Conservation (phyloP, 2,113 vertebrate species). For the Cercopithecus mona region DNA sequence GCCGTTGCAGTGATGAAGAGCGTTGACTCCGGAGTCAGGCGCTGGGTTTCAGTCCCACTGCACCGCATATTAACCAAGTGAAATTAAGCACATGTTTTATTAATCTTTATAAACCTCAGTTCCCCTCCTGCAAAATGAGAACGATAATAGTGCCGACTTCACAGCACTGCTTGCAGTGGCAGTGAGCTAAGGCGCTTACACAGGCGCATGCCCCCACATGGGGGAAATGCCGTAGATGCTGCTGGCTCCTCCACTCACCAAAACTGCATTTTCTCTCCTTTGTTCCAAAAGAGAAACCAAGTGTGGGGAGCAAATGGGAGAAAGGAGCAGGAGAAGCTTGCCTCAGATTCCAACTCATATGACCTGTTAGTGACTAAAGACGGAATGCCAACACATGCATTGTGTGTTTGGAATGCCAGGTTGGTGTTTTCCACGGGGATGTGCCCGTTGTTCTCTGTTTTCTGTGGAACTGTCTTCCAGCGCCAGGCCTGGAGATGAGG, state of each 20-base stretch:
- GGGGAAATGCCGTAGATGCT: background rate
- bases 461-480: background rate
- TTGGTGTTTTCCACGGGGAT: background rate
- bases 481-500: no score
- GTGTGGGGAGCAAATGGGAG: background rate
- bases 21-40: background rate
- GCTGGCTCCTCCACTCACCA: background rate
- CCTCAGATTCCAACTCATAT: background rate
- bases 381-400: rapidly evolving
- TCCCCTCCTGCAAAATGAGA: background rate
- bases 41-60: background rate
- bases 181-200: no score
- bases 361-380: background rate
- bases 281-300: background rate
- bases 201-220: rapidly evolving
- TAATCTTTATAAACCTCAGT: background rate
- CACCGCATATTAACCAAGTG: background rate
- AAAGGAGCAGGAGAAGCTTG: background rate
- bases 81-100: background rate
- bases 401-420: no score
- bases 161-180: background rate
- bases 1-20: background rate
- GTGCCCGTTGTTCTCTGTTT: background rate
- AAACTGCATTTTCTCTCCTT: background rate
- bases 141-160: background rate